Base-by-base conservation (phyloP, 2,113 vertebrate genomes). In the Lipotes vexillifer region DNA sequence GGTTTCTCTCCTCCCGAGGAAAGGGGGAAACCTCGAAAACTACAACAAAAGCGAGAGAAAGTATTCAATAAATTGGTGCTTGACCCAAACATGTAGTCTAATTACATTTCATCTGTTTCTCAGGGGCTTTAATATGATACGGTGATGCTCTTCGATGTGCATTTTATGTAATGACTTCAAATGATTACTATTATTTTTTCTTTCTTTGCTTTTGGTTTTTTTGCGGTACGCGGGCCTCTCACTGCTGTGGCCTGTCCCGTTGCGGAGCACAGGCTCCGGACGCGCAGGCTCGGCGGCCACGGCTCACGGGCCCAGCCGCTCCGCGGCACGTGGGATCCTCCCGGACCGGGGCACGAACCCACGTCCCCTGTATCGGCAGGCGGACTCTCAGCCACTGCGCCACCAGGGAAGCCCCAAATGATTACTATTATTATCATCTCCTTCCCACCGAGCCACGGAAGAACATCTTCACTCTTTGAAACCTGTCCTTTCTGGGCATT, bases 391-490 rank as follows among this genome's bases (percentile, higher is more conserved):
- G n/a, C n/a, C n/a, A n/a, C n/a, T n/a, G n/a, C n/a, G n/a, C n/a
- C n/a, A n/a, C n/a, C n/a, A n/a, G n/a, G n/a, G n/a, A n/a, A n/a
- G n/a, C n/a, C n/a, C n/a, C 82, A 41, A 1, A 80, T 14, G 49
- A 14, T 27, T 3, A 18, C 46, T 27, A 0, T 2, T 1, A 11
- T 20, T 1, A n/a, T n/a, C n/a, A 1, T 3, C 23, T 33, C 44
- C 2, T 8, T 6, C 12, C 2, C 55, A 1, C 46, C 0, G 2
- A 41, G 18, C 13, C 15, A 0, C 0, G 0, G 29, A 29, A 14
- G 66, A 8, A 20, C 4, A 2, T 3, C 2, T 7, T 57, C 4
- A 0, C 23, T 52, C 49, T 41, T 21, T 1, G 44, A 29, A 7
- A 14, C 8, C 71, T 21, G 29, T 41, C n/a, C 4, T 65, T 25